Evolutionary conservation across 1,140 invertebrate genomes (phyloP), one percentile per base, ranked within the genome.

Genomic region (Olivierus martensii): DNA sequence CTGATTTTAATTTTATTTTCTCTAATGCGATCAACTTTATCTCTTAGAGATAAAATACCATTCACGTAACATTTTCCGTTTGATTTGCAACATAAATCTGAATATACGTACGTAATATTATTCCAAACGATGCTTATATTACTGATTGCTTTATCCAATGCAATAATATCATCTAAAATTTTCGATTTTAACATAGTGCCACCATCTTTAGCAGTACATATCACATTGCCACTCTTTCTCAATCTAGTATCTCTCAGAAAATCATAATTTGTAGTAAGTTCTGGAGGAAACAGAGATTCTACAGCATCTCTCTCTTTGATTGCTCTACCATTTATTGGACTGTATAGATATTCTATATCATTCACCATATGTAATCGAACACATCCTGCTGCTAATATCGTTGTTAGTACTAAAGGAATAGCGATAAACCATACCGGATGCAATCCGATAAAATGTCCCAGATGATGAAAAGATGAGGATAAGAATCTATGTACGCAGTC

Each of bases 321-420:
- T 2, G 66, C 84, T 51, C 80, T 79, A 0, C 87, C 88, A 62
- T 84, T 81, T 50, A 87, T 74, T 0, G 87, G 88, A n/a, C 84
- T 87, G 71, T 91, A 92, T 6, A 92, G 74, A 69, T 90, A 91
- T 66, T 91, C 88, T 2, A 87, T 87, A 70, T 92, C 87, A 67
- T 88, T 87, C 72, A 88, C 83, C 69, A 87, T 89, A 57, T 83
- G 70, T 46, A 91, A 78, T 63, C 77, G 76, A 69, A 90, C 87
- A 64, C 83, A 84, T 51, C 88, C 88, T 19, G 87, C 90, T 63
- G 85, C 77, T 63, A 84, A 84, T 42, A 91, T 75, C 39, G 82
- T 67, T 0, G 84, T 79, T 21, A 91, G 65, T 28, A 92, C 72
- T 18, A 91, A 66, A 7, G 87, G 88, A 35, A 91, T 73, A 54